These are phyloP conservation scores for Diabrotica virgifera DNA, from an alignment of 1,140 invertebrate species.

Conservation along the genomic window DNA sequence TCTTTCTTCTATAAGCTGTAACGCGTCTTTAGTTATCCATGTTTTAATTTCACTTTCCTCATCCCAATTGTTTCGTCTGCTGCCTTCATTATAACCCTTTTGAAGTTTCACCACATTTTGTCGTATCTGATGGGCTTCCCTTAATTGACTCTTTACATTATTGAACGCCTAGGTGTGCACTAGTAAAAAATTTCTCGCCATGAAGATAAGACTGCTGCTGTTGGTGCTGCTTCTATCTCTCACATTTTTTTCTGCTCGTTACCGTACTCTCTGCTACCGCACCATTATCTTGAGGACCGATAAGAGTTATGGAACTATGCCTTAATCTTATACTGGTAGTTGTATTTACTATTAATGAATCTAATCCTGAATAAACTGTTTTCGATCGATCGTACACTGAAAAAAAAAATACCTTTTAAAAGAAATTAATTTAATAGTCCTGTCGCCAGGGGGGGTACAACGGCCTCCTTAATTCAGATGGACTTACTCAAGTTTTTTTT, in stretches of 20 bases:
- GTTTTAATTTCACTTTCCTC: too few relatives aligned
- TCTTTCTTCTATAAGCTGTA: too few relatives aligned
- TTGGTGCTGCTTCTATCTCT: conserved; percentile 4
- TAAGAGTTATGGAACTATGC: conserved; percentile 17
- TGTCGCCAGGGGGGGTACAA: too few relatives aligned
- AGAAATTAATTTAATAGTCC: neutral
- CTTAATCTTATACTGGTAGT: conserved; percentile 6
- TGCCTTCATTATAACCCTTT: too few relatives aligned
- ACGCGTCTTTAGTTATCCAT: too few relatives aligned
- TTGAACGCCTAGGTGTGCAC: conserved; percentile 38
- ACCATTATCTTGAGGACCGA: conserved; percentile 35
- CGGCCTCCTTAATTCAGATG: too few relatives aligned
- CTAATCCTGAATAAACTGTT: conserved; percentile 9
- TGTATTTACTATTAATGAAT: conserved; percentile 6
- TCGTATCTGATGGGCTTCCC: conserved; percentile 38
- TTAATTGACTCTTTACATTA: conserved; percentile 43
- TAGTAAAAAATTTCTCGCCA: conserved; percentile 43
- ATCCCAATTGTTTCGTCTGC: too few relatives aligned
- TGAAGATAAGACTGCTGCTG: conserved; percentile 32
- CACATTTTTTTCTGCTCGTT: conserved; percentile 35
- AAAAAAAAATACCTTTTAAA: neutral
- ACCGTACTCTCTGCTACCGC: conserved; percentile 28
- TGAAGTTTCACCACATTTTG: too few relatives aligned
- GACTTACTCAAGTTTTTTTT: too few relatives aligned
- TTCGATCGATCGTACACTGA: neutral